Percentiles rank a stretch among this genome's conserved stretches.
Evolutionary conservation across 2,113 vertebrate species (phyloP).

Genomic region (Scolopax mira): DNA sequence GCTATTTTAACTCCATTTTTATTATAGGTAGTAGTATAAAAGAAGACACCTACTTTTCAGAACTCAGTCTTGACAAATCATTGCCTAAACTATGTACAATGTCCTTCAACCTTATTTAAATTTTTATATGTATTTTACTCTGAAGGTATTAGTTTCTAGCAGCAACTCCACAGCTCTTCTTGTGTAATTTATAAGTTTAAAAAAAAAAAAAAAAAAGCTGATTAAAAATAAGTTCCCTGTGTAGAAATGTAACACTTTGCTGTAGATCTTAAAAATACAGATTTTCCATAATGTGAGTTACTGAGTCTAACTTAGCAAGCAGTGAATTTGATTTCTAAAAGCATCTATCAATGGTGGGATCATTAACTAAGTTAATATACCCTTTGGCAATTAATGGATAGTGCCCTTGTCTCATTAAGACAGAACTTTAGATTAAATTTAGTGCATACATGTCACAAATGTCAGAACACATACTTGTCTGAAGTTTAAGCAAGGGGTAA

Average conservation of each 20-base stretch:
- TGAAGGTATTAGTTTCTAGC: neutral
- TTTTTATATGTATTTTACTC: neutral
- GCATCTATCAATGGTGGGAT: neutral
- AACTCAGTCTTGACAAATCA: neutral
- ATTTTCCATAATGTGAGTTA: neutral
- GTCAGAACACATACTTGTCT: neutral
- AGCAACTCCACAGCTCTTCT: neutral
- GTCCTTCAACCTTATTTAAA: neutral
- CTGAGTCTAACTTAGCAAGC: neutral
- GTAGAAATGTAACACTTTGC: neutral
- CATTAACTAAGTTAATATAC: constrained; percentile 23
- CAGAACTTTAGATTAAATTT: neutral
- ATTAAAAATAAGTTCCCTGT: neutral
- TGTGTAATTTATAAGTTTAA: neutral
- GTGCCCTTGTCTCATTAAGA: neutral
- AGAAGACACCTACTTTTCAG: neutral
- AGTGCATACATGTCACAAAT: neutral
- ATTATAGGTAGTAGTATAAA: neutral
- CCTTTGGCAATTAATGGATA: neutral
- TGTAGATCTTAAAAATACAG: neutral
- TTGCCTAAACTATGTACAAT: neutral
- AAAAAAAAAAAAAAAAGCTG: no score
- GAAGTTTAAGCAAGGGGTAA: neutral
- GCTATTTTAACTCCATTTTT: neutral
- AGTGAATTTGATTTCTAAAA: neutral